These are phyloP conservation scores for Epinotia demarniana DNA, from an alignment of 2,888 invertebrate species.

Conservation along the genomic window DNA sequence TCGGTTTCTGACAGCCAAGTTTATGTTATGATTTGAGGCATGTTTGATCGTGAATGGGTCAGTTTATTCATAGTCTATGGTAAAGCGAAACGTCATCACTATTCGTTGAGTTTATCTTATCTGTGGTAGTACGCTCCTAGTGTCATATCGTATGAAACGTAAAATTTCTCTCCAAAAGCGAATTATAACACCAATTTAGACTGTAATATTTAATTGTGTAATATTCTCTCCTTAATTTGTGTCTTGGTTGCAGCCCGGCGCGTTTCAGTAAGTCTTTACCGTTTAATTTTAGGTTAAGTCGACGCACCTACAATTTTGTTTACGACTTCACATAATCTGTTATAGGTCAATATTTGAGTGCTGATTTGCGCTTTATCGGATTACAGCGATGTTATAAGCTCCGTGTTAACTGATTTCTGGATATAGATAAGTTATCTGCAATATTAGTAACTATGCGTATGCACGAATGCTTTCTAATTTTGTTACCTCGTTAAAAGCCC, in stretches of 20 bases:
- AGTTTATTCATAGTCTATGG: background rate
- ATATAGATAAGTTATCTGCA: constrained; percentile 15
- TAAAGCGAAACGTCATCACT: background rate
- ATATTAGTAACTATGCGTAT: background rate
- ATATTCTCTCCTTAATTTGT: background rate
- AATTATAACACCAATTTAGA: background rate
- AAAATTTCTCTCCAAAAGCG: constrained; percentile 5
- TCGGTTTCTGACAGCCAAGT: background rate
- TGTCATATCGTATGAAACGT: constrained; percentile 21
- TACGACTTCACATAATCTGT: constrained; percentile 16
- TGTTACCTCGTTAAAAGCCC: background rate
- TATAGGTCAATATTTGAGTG: constrained; percentile 26
- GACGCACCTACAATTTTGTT: constrained; percentile 29
- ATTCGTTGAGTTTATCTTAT: no score
- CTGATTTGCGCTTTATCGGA: constrained; percentile 25
- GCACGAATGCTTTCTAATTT: background rate
- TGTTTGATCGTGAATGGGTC: background rate
- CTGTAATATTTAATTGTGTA: background rate
- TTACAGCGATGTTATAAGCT: background rate
- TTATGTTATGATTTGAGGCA: background rate
- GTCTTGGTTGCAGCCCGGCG: constrained; percentile 4
- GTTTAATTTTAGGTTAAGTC: constrained; percentile 27
- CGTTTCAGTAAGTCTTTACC: constrained; percentile 11
- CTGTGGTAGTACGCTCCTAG: constrained; percentile 7
- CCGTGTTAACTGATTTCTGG: constrained; percentile 22